phyloP scores from a whole-genome alignment of 2,113 vertebrate genomes.

The Hyaena hyaena region DNA sequence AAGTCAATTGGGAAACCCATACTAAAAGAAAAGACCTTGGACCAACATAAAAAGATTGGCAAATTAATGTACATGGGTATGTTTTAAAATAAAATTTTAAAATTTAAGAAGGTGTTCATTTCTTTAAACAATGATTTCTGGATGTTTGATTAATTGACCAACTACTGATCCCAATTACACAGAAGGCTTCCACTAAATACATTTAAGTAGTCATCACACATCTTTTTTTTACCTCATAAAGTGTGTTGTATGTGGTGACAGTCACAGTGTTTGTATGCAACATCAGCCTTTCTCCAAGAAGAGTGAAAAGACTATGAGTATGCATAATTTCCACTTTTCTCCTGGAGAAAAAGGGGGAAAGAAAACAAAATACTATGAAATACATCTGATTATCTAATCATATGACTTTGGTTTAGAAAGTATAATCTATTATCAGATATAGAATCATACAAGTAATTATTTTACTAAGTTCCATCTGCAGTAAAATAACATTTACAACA shows the following conservation, averaged over 20 bases:
- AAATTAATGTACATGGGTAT: background rate
- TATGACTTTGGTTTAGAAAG: background rate
- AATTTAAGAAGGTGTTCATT: background rate
- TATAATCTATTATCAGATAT: background rate
- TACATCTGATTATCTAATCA: background rate
- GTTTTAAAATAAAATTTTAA: constrained; percentile 10
- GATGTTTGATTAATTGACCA: background rate
- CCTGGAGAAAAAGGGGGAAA: constrained; percentile 82
- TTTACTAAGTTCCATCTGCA: background rate
- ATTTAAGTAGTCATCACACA: background rate
- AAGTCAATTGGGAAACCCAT: background rate
- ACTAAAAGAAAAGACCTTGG: background rate
- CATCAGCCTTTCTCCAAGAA: constrained; percentile 96
- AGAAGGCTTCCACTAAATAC: background rate
- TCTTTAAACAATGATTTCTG: background rate
- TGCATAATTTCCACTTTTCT: constrained; percentile 99
- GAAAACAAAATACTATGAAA: constrained; percentile 43
- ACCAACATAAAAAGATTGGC: background rate
- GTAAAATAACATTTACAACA: constrained; percentile 1
- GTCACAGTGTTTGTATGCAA: constrained; percentile 95
- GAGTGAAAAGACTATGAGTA: constrained; percentile 97
- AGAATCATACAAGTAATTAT: background rate
- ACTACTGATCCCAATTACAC: background rate
- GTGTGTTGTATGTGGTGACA: constrained; percentile 96
- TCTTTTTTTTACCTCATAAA: constrained; percentile 93